Evolutionary conservation across 1,140 invertebrate genomes (phyloP), one percentile per base, ranked within the genome.

Genomic region (Nasonia longicornis): DNA sequence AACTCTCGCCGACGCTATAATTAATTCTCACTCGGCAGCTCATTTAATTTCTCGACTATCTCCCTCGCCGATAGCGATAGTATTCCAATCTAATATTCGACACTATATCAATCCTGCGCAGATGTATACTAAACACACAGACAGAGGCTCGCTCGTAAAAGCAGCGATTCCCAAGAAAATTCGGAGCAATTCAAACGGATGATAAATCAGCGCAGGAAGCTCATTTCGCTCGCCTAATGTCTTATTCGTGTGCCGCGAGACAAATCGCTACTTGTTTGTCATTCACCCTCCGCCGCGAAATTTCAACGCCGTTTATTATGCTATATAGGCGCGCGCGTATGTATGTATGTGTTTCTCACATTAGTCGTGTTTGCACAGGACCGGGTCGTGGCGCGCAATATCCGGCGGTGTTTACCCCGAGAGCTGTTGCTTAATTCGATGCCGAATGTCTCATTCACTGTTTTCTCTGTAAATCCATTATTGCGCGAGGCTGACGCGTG

Each of bases 261-360:
- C 67, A 71, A 22, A 64, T 83, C 58, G 38, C 20, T 22, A 63
- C 71, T 35, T 80, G 72, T 80, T 80, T 80, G 63, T 58, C 71
- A 80, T 80, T 80, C 63, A 20, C 6, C 38, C 45, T 26, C 16
- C 8, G 7, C 26, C 52, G 8, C 63, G 52, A 58, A 58, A 58
- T 64, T 42, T 72, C 26, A 4, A 16, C 12, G 16, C 1, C 52
- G 31, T 78, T 78, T 70, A 78, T 78, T 78, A 70, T 3, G 42
- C 67, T 79, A 38, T 42, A 35, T 35, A 35, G 3, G 31, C 3
- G 31, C 31, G 11, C 83, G 83, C 84, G 84, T 86, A 87, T 35
- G 64, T 71, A 82, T 86, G 87, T 88, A 87, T 89, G 88, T 89
- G 86, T 89, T 89, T 89, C 88, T 86, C 88, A 89, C 88, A 89